Evolutionary conservation across 1,140 invertebrate species (phyloP), one percentile per base, ranked within the genome.

Genomic region (Drosophila sp.): DNA sequence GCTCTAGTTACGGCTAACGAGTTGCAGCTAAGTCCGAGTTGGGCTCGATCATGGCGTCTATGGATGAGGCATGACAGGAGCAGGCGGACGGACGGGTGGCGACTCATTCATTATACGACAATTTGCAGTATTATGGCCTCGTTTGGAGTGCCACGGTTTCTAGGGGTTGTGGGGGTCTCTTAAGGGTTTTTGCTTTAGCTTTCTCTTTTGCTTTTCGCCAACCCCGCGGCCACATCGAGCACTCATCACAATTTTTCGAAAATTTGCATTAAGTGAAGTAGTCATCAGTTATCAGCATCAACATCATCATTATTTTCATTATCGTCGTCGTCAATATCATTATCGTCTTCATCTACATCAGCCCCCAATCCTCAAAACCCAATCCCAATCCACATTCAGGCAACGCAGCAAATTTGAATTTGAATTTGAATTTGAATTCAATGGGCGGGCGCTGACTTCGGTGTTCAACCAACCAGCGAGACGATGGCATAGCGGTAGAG

Each of bases 261-360:
- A 89, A 89, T 89, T 89, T 89, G 84, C 83, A 89, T 89, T 89
- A 89, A 83, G 84, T 89, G 83, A 89, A 89, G 83, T 89, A 89
- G 83, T 89, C 83, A 89, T 89, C 83, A 89, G 83, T 78, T 83
- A 79, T 87, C 82, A 72, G 71, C 74, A 76, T 72, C 74, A 66
- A 29, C 77, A 72, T 21, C 65, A 51, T 7, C 74, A 72, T 72
- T 67, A 53, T n/a, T n/a, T n/a, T 34, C 51, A 71, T 59, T 62
- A 41, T 13, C 21, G 53, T 50, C 48, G 16, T n/a, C 51, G 16
- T 51, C 7, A n/a, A n/a, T n/a, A n/a, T 34, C 51, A 71, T 59
- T 62, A 41, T 13, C 21, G 53, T 50, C 48, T 16, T n/a, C 51
- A 25, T 51, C 7, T 13, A 29, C 53, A 16, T 66, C 27, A 32